Percentiles rank a stretch among this genome's conserved stretches.
Evolutionary conservation across 2,113 vertebrate genomes (phyloP).

Genomic region (Lanius collurio): DNA sequence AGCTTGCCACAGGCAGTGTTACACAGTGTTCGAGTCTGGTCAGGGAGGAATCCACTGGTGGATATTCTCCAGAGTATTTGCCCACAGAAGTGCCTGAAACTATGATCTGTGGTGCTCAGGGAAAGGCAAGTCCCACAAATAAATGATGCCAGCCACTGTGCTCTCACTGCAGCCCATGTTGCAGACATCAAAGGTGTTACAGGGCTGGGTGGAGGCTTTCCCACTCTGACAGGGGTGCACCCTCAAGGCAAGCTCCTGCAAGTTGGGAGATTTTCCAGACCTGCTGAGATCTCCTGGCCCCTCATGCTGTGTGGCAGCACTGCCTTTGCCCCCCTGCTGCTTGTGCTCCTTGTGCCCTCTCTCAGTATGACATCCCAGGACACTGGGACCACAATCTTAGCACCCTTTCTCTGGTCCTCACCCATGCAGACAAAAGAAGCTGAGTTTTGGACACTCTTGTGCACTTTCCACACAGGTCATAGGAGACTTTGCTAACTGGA

Average conservation of each 20-base stretch:
- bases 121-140: background rate
- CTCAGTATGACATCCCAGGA: background rate
- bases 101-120: background rate
- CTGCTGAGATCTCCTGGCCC: background rate
- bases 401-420: background rate
- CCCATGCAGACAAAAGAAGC: background rate
- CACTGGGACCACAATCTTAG: rapidly evolving
- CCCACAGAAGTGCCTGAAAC: background rate
- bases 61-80: background rate
- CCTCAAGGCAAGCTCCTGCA: background rate
- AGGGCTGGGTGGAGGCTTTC: background rate
- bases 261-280: background rate
- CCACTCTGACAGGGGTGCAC: background rate
- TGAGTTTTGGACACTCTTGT: background rate
- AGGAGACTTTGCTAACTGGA: background rate
- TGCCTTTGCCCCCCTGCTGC: background rate
- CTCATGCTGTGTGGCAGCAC: background rate
- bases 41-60: background rate
- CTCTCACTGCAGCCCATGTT: background rate
- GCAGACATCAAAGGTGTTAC: rapidly evolving
- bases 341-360: background rate
- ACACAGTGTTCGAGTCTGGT: rapidly evolving
- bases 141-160: background rate
- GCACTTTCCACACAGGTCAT: background rate
- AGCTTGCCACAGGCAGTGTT: background rate